Conservation (phyloP, 2,113 vertebrate species). For the Gasterosteus aculeatus region DNA sequence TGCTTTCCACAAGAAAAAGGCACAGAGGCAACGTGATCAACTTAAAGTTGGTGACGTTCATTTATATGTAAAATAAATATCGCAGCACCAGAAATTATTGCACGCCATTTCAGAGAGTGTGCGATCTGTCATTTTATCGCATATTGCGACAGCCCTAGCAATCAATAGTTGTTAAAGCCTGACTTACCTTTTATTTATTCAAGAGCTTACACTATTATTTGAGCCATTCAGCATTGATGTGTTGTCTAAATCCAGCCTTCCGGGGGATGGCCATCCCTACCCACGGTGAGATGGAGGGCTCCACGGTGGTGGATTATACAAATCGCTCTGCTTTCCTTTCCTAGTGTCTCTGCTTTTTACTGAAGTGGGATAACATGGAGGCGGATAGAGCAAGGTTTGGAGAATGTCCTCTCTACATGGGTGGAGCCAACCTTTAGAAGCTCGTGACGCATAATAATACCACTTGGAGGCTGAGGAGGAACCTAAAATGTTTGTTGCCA, state of each 20-base stretch:
- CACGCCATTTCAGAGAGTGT: too few relatives aligned
- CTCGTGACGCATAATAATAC: neutral
- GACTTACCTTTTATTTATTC: constrained; percentile 16
- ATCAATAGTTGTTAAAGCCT: constrained; percentile 46
- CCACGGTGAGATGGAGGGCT: constrained; percentile 24
- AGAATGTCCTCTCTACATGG: constrained; percentile 1
- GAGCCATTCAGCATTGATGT: constrained; percentile 64
- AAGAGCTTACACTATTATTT: constrained; percentile 56
- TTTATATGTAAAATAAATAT: too few relatives aligned
- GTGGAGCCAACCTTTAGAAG: neutral
- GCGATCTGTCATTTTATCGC: too few relatives aligned
- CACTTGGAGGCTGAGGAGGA: neutral
- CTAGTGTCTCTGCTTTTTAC: constrained; percentile 36
- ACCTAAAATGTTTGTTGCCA: neutral
- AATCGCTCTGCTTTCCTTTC: constrained; percentile 51
- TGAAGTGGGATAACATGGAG: constrained; percentile 40
- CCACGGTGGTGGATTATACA: constrained; percentile 66
- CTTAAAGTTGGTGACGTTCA: too few relatives aligned
- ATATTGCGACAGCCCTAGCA: neutral
- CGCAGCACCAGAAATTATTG: too few relatives aligned
- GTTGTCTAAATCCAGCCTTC: constrained; percentile 66
- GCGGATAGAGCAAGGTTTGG: constrained; percentile 20
- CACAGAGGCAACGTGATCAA: too few relatives aligned
- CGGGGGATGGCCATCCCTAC: constrained; percentile 54
- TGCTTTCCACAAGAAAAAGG: too few relatives aligned